Evolutionary conservation across 2,888 invertebrate genomes (phyloP).

Genomic region (Mystacides longicornis): DNA sequence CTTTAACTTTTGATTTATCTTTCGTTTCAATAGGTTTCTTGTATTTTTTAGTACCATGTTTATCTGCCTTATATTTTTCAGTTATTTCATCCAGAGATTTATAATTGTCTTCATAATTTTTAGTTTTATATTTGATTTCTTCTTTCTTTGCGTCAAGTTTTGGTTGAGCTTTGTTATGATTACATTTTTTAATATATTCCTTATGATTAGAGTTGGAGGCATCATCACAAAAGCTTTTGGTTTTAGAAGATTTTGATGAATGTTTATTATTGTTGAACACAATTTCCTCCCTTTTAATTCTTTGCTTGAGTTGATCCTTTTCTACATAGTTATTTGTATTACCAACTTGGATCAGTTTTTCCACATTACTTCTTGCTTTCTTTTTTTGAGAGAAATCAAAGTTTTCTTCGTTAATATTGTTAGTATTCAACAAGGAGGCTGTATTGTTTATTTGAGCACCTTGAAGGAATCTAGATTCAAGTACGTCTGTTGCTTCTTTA

Average conservation of each 20-base stretch:
- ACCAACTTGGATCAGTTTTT: not conserved
- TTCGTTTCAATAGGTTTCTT: slow-evolving; percentile 28
- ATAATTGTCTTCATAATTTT: not conserved
- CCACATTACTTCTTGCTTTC: not conserved
- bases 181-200: not conserved
- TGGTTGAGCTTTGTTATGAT: no score
- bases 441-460: not conserved
- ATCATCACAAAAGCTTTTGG: not conserved
- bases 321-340: not conserved
- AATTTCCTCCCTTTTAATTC: not conserved
- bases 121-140: not conserved
- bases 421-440: not conserved
- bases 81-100: not conserved
- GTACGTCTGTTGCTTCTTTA: not conserved
- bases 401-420: not conserved
- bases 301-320: not conserved
- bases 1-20: slow-evolving; percentile 34
- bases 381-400: not conserved
- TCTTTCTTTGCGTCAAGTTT: not conserved
- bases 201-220: not conserved
- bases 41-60: slow-evolving; percentile 29
- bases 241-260: not conserved
- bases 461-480: not conserved
- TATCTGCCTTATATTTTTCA: slow-evolving; percentile 28
- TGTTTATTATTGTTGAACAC: not conserved